These are phyloP conservation scores for Agrenia bidenticulata DNA, from an alignment of 2,888 invertebrate genomes.

Conservation along the genomic window DNA sequence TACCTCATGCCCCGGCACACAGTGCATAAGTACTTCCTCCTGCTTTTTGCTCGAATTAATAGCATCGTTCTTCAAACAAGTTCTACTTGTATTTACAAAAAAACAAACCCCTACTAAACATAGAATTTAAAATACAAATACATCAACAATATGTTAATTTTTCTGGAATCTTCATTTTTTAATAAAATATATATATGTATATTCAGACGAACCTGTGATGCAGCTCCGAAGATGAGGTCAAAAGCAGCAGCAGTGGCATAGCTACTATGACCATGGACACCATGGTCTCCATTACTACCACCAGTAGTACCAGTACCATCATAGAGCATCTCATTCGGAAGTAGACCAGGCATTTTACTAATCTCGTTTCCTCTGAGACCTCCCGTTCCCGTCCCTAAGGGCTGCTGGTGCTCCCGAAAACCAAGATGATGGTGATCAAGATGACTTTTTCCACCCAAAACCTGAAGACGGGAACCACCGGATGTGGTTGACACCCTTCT, in stretches of 20 bases:
- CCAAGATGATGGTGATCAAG: slow-evolving; percentile 6
- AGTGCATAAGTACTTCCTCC: too few relatives aligned
- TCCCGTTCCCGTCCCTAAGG: slow-evolving; percentile 10
- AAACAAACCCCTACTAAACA: too few relatives aligned
- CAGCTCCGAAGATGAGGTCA: slow-evolving; percentile 52
- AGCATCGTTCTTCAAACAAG: too few relatives aligned
- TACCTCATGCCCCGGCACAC: too few relatives aligned
- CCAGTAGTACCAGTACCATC: not conserved
- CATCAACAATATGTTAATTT: too few relatives aligned
- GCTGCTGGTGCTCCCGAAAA: slow-evolving; percentile 3
- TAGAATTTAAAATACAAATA: too few relatives aligned
- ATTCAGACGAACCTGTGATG: slow-evolving; percentile 48
- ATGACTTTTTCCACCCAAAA: slow-evolving; percentile 24
- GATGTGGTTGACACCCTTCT: slow-evolving; percentile 26
- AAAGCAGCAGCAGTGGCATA: slow-evolving; percentile 36
- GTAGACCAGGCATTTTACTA: slow-evolving; percentile 34
- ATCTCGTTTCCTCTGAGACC: slow-evolving; percentile 1
- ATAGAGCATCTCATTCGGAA: slow-evolving; percentile 28
- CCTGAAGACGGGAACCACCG: slow-evolving; percentile 28
- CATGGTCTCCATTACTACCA: not conserved
- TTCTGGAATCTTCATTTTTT: too few relatives aligned
- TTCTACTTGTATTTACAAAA: too few relatives aligned
- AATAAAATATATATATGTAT: too few relatives aligned
- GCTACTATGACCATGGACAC: not conserved
- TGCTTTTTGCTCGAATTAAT: too few relatives aligned